A percentile compares a stretch with the other conserved stretches of the same genome.
Conservation (phyloP, 2,888 invertebrate genomes). For the Neuroscelio doddi region DNA sequence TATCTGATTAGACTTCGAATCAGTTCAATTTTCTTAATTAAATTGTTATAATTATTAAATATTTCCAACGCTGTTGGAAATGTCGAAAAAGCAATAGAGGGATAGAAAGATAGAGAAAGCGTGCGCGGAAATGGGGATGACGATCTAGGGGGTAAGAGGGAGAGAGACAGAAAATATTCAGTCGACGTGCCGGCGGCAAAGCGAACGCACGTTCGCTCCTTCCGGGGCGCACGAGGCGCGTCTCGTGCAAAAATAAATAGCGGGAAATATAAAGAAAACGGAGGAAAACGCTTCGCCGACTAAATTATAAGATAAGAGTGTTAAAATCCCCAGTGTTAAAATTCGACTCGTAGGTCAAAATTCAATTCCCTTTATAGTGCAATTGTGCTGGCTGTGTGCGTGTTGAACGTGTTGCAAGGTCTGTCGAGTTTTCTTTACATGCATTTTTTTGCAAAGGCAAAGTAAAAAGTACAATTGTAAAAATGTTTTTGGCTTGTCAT, state of each 20-base stretch:
- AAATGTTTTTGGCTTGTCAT: too few relatives aligned
- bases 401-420: too few relatives aligned
- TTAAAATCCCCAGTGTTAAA: too few relatives aligned
- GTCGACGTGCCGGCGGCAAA: conserved; percentile 52
- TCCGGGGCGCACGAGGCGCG: conserved; percentile 43
- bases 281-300: background rate
- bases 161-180: conserved; percentile 45
- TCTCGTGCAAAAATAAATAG: conserved; percentile 16
- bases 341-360: too few relatives aligned
- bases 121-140: conserved; percentile 43
- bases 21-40: background rate
- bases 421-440: too few relatives aligned
- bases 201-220: conserved; percentile 52
- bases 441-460: too few relatives aligned
- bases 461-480: too few relatives aligned
- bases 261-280: background rate
- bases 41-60: background rate
- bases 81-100: conserved; percentile 1
- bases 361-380: too few relatives aligned
- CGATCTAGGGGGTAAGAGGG: conserved; percentile 39
- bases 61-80: background rate
- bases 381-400: too few relatives aligned
- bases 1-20: background rate
- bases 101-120: conserved; percentile 32
- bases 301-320: too few relatives aligned